These are phyloP conservation scores for Calephelis virginiensis DNA, from an alignment of 1,140 invertebrate species.

Conservation along the genomic window DNA sequence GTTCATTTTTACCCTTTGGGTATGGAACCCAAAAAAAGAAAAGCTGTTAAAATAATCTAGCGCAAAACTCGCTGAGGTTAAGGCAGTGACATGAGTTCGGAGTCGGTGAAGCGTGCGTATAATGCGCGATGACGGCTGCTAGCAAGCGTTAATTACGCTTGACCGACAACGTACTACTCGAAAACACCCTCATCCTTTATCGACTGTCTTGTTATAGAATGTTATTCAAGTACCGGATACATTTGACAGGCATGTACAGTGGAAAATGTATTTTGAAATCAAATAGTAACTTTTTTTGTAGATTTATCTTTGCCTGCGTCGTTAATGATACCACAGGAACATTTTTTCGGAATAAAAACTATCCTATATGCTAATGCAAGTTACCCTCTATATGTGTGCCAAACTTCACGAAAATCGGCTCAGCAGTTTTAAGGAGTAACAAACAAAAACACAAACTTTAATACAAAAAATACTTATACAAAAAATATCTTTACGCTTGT, in stretches of 20 bases:
- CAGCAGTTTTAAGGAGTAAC: too few species aligned
- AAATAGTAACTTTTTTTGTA: neutral
- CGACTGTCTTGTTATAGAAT: slow-evolving; percentile 13
- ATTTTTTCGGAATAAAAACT: too few species aligned
- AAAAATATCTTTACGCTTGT: too few species aligned
- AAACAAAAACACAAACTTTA: too few species aligned
- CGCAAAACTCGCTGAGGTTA: slow-evolving; percentile 2
- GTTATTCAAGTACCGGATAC: slow-evolving; percentile 8
- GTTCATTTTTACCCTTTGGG: too few species aligned
- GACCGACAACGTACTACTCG: slow-evolving; percentile 32
- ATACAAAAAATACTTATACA: too few species aligned
- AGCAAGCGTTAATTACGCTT: slow-evolving; percentile 58
- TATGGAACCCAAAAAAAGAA: too few species aligned
- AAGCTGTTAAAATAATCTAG: neutral
- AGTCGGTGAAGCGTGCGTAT: slow-evolving; percentile 49
- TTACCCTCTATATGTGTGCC: too few species aligned
- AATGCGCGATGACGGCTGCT: slow-evolving; percentile 60
- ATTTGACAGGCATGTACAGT: neutral
- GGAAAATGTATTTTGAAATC: neutral
- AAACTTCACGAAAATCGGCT: too few species aligned
- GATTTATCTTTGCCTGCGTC: too few species aligned
- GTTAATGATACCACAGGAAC: too few species aligned
- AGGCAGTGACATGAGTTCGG: slow-evolving; percentile 14
- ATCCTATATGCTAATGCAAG: too few species aligned
- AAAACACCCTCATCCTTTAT: slow-evolving; percentile 19